A percentile compares a stretch with the other conserved stretches of the same genome.
Conservation (phyloP, 2,797 vertebrate genomes). For the Danio albolineatus region DNA sequence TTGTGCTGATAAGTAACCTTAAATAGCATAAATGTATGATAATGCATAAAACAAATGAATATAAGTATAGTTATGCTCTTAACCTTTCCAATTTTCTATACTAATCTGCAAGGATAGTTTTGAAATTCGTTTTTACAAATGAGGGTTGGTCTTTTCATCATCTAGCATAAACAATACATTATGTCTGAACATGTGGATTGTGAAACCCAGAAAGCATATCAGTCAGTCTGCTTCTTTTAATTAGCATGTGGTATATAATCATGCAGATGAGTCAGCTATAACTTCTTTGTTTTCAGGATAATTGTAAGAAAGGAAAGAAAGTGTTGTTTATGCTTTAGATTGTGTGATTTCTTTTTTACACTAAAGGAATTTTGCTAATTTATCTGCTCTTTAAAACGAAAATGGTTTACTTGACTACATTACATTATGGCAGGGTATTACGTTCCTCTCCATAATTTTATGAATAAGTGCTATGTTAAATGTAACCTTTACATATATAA, state of each 20-base stretch:
- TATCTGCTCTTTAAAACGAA: slow-evolving; percentile 1
- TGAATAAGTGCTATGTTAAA: not conserved
- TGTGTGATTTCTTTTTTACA: slow-evolving; percentile 1
- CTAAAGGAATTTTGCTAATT: slow-evolving; percentile 1
- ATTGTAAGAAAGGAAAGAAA: not conserved
- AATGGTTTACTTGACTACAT: not conserved
- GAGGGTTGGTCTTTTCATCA: not conserved
- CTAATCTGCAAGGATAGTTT: not conserved
- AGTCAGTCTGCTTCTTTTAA: slow-evolving; percentile 4
- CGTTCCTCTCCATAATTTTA: not conserved
- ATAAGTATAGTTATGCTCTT: too few species aligned
- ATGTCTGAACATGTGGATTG: not conserved
- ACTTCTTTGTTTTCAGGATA: not conserved
- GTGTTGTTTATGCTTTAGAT: not conserved
- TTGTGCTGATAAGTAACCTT: too few species aligned
- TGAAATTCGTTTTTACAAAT: not conserved
- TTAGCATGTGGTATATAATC: not conserved
- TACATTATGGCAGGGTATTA: not conserved
- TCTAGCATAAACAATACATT: not conserved
- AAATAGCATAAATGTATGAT: too few species aligned
- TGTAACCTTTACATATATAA: not conserved
- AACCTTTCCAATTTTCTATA: too few species aligned
- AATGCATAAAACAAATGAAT: too few species aligned
- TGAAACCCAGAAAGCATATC: not conserved
- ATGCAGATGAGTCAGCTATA: not conserved